A percentile compares a stretch with the other conserved stretches of the same genome.
Evolutionary conservation across 2,113 vertebrate genomes (phyloP).

Genomic region (Calcarius ornatus): DNA sequence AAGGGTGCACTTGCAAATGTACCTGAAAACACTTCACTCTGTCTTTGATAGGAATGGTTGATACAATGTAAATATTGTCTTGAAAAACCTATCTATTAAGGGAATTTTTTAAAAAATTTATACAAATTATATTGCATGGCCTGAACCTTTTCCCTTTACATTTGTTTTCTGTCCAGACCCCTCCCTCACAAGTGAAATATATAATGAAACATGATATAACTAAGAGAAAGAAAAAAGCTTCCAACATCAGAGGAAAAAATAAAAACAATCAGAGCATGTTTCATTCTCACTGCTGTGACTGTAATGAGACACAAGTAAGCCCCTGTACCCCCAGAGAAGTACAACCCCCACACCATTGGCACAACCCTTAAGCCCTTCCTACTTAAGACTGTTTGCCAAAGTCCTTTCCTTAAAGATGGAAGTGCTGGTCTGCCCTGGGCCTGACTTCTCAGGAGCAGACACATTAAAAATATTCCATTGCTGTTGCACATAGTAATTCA

Average conservation of each 20-base stretch:
- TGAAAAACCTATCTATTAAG: neutral
- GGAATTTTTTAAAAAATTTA: neutral
- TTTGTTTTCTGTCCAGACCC: neutral
- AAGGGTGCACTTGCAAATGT: neutral
- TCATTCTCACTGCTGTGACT: neutral
- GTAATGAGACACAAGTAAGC: neutral
- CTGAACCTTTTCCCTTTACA: neutral
- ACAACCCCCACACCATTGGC: neutral
- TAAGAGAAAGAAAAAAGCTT: neutral
- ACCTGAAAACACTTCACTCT: neutral
- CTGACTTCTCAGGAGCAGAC: neutral
- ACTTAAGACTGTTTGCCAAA: neutral
- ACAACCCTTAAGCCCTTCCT: neutral
- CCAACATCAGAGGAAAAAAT: neutral
- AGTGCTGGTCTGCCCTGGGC: neutral
- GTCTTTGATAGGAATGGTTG: neutral
- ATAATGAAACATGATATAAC: neutral
- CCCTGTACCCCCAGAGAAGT: neutral
- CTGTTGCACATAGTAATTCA: neutral
- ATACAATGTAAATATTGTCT: neutral
- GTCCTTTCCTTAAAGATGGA: neutral
- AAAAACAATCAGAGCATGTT: neutral
- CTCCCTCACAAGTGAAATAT: neutral
- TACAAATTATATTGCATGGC: constrained; percentile 5
- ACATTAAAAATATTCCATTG: neutral